These are phyloP conservation scores for Tinea trinotella DNA, from an alignment of 2,888 invertebrate genomes.

Conservation along the genomic window DNA sequence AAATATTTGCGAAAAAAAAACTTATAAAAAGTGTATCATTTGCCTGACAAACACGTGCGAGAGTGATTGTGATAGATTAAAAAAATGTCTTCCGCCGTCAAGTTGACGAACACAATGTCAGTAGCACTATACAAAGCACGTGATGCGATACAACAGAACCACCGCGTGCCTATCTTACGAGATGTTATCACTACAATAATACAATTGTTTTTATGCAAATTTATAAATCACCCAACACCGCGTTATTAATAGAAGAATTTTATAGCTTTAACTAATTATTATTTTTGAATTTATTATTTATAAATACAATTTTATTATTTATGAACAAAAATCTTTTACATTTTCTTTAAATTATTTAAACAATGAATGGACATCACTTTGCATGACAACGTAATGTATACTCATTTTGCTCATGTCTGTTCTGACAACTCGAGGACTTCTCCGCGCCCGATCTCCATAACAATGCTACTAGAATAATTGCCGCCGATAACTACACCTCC, in stretches of 20 bases:
- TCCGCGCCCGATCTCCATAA: constrained; percentile 47
- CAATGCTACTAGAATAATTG: constrained; percentile 58
- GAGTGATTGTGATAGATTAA: constrained; percentile 12
- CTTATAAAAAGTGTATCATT: too few species aligned
- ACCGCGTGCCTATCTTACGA: background rate
- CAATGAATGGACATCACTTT: constrained; percentile 24
- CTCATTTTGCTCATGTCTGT: constrained; percentile 37
- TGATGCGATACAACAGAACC: background rate
- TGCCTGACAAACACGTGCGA: background rate
- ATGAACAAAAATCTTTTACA: background rate
- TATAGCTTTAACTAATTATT: background rate
- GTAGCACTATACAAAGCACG: constrained; percentile 7
- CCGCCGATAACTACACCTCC: constrained; percentile 41
- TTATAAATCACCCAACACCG: background rate
- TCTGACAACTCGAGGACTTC: constrained; percentile 36
- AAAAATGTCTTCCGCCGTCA: constrained; percentile 1
- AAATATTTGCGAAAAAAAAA: too few species aligned
- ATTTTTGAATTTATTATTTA: background rate
- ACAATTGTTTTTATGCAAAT: constrained; percentile 14
- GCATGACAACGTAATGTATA: constrained; percentile 42
- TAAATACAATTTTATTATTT: background rate
- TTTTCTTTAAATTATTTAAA: too few species aligned
- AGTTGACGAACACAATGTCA: background rate
- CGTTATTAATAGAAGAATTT: background rate
- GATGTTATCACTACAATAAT: constrained; percentile 3